Conservation (phyloP, 1,140 invertebrate genomes). For the Pogonus chalceus region DNA sequence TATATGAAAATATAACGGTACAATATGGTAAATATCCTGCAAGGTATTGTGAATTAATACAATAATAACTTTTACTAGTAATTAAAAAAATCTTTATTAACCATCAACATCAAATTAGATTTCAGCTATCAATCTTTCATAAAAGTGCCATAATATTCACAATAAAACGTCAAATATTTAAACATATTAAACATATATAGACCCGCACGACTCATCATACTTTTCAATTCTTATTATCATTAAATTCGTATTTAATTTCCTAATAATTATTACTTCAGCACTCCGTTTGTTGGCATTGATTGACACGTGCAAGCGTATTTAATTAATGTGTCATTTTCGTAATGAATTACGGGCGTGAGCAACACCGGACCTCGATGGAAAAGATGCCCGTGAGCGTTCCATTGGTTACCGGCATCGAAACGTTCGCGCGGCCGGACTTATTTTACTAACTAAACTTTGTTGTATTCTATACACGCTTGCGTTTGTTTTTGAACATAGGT, state of each 20-base stretch:
- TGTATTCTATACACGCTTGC: not conserved
- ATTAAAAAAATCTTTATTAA: too few relatives aligned
- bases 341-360: not conserved
- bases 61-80: too few relatives aligned
- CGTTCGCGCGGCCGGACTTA: not conserved
- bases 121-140: not conserved
- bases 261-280: not conserved
- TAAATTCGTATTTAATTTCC: not conserved
- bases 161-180: not conserved
- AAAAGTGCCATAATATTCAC: not conserved
- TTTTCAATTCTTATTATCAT: not conserved
- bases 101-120: too few relatives aligned
- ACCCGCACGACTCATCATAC: too few relatives aligned
- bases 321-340: constrained; percentile 2
- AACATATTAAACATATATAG: too few relatives aligned
- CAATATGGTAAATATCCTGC: too few relatives aligned
- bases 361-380: not conserved
- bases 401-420: not conserved
- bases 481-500: not conserved
- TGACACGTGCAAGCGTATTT: constrained; percentile 4
- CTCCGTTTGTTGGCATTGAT: not conserved
- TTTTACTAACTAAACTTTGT: too few relatives aligned
- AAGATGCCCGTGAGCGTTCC: not conserved
- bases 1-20: too few relatives aligned
- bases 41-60: too few relatives aligned